Conservation (phyloP, 1,140 invertebrate species). For the Periplaneta americana region DNA sequence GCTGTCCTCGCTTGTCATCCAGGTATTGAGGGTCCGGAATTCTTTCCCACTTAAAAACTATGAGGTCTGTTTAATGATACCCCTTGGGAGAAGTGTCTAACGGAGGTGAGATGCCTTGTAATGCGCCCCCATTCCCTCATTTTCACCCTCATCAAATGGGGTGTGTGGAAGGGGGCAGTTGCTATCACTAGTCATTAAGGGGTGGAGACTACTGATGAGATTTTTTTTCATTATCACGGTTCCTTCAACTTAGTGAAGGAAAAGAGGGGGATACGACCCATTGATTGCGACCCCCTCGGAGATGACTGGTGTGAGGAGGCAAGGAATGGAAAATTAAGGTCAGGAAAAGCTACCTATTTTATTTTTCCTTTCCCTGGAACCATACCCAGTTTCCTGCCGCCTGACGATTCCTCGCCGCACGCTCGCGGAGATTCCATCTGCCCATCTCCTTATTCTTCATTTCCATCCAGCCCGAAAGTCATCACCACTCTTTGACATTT, state of each 20-base stretch:
- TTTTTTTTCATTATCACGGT: background rate
- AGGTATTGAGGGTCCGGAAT: background rate
- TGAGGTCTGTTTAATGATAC: background rate
- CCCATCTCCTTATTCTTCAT: conserved; percentile 7
- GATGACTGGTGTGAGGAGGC: background rate
- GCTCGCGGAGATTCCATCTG: conserved; percentile 2
- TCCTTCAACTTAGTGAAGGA: background rate
- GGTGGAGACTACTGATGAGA: background rate
- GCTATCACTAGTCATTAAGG: background rate
- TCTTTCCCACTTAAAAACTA: background rate
- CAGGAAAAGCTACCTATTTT: background rate
- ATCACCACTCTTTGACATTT: conserved; percentile 13
- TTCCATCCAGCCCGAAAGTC: conserved; percentile 12
- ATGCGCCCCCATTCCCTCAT: background rate
- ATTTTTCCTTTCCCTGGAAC: conserved; percentile 22
- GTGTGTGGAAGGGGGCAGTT: background rate
- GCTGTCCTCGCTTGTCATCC: background rate
- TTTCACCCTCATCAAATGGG: background rate
- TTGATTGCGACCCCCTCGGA: background rate
- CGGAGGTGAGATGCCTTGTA: background rate
- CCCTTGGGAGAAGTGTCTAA: background rate
- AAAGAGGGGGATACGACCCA: background rate
- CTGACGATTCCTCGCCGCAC: background rate
- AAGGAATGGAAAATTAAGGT: background rate
- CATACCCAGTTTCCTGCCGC: background rate